Conservation (phyloP, 1,140 invertebrate species). For the Condylostylus longicornis region DNA sequence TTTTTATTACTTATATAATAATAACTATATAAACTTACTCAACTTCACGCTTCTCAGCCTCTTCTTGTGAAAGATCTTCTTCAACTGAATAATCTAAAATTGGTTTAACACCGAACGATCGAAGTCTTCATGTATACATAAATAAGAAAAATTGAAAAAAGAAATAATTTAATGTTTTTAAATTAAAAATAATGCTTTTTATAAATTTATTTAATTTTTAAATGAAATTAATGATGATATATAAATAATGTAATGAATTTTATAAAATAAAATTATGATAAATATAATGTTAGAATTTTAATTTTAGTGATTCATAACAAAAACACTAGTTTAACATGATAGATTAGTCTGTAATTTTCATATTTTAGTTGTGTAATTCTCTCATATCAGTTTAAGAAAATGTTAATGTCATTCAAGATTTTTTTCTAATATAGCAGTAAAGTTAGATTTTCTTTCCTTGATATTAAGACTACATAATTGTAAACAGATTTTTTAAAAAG, state of each 20-base stretch:
- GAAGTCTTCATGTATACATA: no score
- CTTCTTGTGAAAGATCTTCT: constrained; percentile 83
- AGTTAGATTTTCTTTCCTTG: no score
- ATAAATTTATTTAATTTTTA: constrained; percentile 3
- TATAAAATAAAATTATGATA: neutral
- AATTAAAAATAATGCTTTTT: neutral
- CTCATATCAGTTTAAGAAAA: no score
- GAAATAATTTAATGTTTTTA: constrained; percentile 1
- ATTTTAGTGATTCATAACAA: neutral
- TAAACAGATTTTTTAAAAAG: no score
- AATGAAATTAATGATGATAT: constrained; percentile 2
- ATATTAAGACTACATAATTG: no score
- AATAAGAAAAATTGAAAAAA: no score
- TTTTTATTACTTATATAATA: neutral
- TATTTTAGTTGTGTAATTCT: no score
- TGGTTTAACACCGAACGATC: constrained; percentile 92
- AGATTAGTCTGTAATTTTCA: no score
- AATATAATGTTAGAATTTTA: neutral
- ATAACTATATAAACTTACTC: constrained; percentile 46
- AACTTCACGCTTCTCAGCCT: constrained; percentile 80
- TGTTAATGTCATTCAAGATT: no score
- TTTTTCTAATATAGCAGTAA: no score
- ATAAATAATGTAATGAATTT: no score
- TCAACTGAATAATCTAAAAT: constrained; percentile 98
- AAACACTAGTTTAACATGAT: no score